phyloP scores from a whole-genome alignment of 2,113 vertebrate genomes.

The Carollia perspicillata region DNA sequence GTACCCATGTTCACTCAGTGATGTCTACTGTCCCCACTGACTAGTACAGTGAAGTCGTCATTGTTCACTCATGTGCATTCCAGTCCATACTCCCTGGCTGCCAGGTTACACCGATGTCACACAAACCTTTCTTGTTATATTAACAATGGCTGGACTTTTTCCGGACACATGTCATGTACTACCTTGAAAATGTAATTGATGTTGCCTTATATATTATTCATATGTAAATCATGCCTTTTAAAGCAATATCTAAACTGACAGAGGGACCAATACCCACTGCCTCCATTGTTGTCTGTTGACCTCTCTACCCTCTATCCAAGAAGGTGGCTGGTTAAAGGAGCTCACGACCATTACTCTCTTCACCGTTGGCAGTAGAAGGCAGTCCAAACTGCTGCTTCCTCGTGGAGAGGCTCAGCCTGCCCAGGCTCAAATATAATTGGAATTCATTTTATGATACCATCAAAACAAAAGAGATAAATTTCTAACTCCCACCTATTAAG shows the following conservation, averaged over 20 bases:
- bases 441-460: constrained; percentile 44
- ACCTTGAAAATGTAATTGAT: background rate
- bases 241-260: background rate
- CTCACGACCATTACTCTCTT: background rate
- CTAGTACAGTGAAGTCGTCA: too few species aligned
- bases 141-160: too few species aligned
- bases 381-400: background rate
- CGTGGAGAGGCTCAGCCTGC: background rate
- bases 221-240: background rate
- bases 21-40: too few species aligned
- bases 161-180: background rate
- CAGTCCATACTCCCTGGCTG: too few species aligned
- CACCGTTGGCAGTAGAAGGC: background rate
- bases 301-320: background rate
- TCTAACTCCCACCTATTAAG: constrained; percentile 23
- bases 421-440: background rate
- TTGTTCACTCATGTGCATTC: too few species aligned
- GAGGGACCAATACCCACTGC: background rate
- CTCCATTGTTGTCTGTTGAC: background rate
- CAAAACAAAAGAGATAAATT: constrained; percentile 42
- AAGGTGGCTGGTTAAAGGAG: background rate
- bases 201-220: background rate
- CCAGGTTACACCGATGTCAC: too few species aligned
- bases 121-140: too few species aligned
- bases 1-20: too few species aligned